A percentile compares a stretch with the other conserved stretches of the same genome.
Evolutionary conservation across 2,113 vertebrate species (phyloP).

Genomic region (Thinocorus orbignyianus): DNA sequence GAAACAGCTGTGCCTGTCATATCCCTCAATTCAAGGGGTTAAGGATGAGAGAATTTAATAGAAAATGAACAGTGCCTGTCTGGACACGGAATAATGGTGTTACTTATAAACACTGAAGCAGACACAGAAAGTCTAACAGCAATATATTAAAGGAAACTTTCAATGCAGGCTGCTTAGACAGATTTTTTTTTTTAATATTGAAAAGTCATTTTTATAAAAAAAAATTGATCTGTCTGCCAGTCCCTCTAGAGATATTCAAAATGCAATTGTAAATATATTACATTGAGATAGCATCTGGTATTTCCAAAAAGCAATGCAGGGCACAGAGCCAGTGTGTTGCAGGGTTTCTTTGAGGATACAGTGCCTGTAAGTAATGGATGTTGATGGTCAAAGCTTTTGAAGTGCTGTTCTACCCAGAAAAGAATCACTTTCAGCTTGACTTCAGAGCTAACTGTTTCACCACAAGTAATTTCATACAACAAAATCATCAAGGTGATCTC

Average conservation of each 20-base stretch:
- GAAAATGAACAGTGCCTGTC: constrained; percentile 5
- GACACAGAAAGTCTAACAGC: neutral
- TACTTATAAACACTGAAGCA: neutral
- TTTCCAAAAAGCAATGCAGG: neutral
- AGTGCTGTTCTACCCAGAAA: neutral
- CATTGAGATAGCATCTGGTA: neutral
- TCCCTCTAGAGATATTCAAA: neutral
- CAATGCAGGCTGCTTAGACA: neutral
- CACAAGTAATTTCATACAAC: neutral
- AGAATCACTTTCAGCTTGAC: neutral
- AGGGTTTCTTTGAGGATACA: neutral
- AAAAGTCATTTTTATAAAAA: neutral
- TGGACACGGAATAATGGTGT: neutral
- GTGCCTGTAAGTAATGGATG: neutral
- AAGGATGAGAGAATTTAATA: constrained; percentile 2
- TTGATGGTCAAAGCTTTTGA: neutral
- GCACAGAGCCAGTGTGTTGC: neutral
- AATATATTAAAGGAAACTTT: neutral
- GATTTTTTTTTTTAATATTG: neutral
- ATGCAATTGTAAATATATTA: constrained; percentile 19
- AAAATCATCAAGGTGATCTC: neutral
- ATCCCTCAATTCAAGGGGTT: neutral
- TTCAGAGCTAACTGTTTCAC: neutral
- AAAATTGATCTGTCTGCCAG: constrained; percentile 1
- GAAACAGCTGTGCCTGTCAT: neutral